Evolutionary conservation across 2,888 invertebrate genomes (phyloP).

Genomic region (Eilema sororculum): DNA sequence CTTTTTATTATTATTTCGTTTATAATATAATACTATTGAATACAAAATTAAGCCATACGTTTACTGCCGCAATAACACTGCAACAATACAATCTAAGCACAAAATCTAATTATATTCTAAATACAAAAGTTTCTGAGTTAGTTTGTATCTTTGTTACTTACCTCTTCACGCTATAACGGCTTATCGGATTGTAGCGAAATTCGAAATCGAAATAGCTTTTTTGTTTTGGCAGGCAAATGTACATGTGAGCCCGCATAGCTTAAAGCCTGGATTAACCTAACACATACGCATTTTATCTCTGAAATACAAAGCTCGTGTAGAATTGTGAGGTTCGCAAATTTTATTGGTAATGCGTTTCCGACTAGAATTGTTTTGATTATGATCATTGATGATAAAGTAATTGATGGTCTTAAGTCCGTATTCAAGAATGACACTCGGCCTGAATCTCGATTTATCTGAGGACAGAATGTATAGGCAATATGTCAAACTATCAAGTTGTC

Average conservation of each 20-base stretch:
- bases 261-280: slow-evolving; percentile 3
- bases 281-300: not conserved
- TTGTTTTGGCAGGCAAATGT: not conserved
- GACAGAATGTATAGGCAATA: too few species aligned
- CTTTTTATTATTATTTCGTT: too few species aligned
- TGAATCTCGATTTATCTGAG: too few species aligned
- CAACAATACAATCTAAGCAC: not conserved
- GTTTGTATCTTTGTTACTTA: slow-evolving; percentile 4
- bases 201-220: slow-evolving; percentile 2
- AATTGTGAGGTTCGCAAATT: not conserved
- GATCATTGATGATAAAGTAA: not conserved
- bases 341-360: not conserved
- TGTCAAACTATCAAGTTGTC: too few species aligned
- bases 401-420: not conserved
- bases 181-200: not conserved
- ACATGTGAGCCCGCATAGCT: not conserved
- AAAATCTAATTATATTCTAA: not conserved
- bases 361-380: not conserved
- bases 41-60: too few species aligned
- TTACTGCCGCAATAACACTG: too few species aligned
- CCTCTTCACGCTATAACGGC: slow-evolving; percentile 2
- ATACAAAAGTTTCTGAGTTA: not conserved
- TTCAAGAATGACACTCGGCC: too few species aligned
- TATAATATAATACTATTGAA: too few species aligned
- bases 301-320: not conserved